Percentiles rank a stretch among this genome's conserved stretches.
These are phyloP conservation scores for Himantopus leucocephalus DNA, from an alignment of 2,113 vertebrate genomes.

Conservation along the genomic window DNA sequence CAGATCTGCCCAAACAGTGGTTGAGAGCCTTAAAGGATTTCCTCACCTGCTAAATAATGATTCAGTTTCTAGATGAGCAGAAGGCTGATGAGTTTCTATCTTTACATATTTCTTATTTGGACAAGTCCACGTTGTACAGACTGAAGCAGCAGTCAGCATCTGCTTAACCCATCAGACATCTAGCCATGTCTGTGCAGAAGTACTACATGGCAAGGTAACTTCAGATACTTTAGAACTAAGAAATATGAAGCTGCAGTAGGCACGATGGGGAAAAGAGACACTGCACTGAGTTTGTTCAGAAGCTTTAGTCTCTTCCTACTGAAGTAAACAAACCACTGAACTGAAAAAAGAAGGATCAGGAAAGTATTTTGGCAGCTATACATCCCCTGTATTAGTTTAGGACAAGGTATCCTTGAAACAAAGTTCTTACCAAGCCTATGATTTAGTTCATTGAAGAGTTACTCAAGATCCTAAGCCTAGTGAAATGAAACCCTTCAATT, in stretches of 20 bases:
- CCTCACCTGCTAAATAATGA: neutral
- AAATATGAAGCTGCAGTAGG: neutral
- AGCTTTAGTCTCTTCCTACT: neutral
- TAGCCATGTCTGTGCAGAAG: neutral
- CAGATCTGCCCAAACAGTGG: neutral
- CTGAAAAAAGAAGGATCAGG: neutral
- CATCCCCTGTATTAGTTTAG: neutral
- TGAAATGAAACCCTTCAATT: neutral
- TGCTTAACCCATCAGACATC: neutral
- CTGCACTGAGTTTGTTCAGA: neutral
- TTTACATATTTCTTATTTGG: neutral
- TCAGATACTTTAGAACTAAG: neutral
- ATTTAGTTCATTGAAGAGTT: neutral
- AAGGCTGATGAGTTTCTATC: neutral
- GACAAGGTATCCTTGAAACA: neutral
- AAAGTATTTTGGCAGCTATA: neutral
- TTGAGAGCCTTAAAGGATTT: neutral
- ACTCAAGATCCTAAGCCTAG: neutral
- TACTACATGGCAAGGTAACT: neutral
- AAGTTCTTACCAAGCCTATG: neutral
- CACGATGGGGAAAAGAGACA: neutral
- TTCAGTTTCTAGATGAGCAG: neutral
- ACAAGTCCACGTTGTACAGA: neutral
- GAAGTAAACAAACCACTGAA: neutral
- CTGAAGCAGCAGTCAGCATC: neutral